Conservation (phyloP, 1,140 invertebrate genomes). For the Caerostris darwini region DNA sequence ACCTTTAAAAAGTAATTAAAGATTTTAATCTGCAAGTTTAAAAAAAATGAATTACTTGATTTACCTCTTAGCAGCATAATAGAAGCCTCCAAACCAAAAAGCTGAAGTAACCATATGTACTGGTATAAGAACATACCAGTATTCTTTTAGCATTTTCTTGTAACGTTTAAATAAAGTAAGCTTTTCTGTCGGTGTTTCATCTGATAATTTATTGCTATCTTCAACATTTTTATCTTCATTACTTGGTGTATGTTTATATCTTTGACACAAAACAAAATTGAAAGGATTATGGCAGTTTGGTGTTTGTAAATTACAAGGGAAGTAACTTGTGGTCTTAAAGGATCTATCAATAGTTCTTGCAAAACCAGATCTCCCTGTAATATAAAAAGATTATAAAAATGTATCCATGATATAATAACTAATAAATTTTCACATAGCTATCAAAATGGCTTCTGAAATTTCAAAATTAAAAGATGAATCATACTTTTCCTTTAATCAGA, state of each 20-base stretch:
- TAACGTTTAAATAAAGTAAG: slow-evolving; percentile 89
- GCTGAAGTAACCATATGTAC: slow-evolving; percentile 93
- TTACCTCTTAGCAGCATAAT: slow-evolving; percentile 92
- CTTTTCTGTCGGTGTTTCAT: slow-evolving; percentile 81
- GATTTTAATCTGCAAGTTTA: no score
- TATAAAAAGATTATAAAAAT: neutral
- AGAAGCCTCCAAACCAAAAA: slow-evolving; percentile 93
- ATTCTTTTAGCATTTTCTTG: slow-evolving; percentile 95
- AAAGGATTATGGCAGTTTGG: neutral
- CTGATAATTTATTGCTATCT: neutral
- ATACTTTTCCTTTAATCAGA: no score
- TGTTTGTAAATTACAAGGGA: neutral
- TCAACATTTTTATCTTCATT: slow-evolving; percentile 7
- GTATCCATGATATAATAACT: neutral
- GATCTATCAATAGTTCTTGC: neutral
- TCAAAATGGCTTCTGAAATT: neutral
- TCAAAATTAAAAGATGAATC: no score
- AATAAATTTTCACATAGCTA: neutral
- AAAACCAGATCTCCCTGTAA: neutral
- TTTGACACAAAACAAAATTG: neutral
- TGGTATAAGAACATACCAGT: slow-evolving; percentile 95
- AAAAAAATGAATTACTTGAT: slow-evolving; percentile 58
- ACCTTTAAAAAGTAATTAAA: no score
- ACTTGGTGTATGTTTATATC: slow-evolving; percentile 4
- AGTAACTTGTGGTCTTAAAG: neutral